These are phyloP conservation scores for Drosophila eohydei DNA, from an alignment of 2,888 invertebrate genomes.

Conservation along the genomic window DNA sequence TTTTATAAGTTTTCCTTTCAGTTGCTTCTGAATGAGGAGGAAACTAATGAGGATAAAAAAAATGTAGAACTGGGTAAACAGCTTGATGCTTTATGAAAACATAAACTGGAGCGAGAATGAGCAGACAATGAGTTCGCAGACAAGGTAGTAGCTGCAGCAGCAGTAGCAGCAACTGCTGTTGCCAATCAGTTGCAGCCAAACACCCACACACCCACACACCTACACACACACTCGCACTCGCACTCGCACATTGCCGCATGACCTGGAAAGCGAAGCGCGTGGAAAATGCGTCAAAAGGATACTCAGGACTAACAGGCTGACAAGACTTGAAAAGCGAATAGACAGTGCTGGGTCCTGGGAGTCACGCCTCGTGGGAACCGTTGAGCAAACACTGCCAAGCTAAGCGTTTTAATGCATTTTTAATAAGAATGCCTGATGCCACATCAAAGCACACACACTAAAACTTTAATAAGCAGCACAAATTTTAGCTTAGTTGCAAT, in stretches of 20 bases:
- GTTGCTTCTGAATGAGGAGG: constrained; percentile 8
- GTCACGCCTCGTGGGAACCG: constrained; percentile 23
- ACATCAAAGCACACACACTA: constrained; percentile 35
- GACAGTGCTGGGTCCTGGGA: not conserved
- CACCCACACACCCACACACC: not conserved
- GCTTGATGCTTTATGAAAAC: constrained; percentile 13
- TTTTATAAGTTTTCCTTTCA: constrained; percentile 25
- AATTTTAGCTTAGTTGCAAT: not conserved
- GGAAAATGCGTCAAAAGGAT: constrained; percentile 43
- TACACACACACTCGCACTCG: constrained; percentile 5
- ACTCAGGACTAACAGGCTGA: constrained; percentile 29
- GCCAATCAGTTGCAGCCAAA: constrained; percentile 42
- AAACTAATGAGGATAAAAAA: constrained; percentile 9
- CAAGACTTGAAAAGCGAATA: constrained; percentile 7
- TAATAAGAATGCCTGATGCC: constrained; percentile 48
- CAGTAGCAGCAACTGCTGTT: constrained; percentile 7
- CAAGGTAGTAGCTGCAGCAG: not conserved
- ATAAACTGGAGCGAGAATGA: constrained; percentile 7
- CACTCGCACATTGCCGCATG: constrained; percentile 26
- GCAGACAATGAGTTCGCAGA: constrained; percentile 30
- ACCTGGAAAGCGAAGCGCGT: constrained; percentile 53
- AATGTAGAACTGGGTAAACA: constrained; percentile 31
- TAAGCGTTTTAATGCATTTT: constrained; percentile 62
- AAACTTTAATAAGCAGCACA: constrained; percentile 28
- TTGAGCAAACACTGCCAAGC: constrained; percentile 25